A percentile compares a stretch with the other conserved stretches of the same genome.
Evolutionary conservation across 2,797 vertebrate genomes (phyloP).

Genomic region (Takifugu ocellatus): DNA sequence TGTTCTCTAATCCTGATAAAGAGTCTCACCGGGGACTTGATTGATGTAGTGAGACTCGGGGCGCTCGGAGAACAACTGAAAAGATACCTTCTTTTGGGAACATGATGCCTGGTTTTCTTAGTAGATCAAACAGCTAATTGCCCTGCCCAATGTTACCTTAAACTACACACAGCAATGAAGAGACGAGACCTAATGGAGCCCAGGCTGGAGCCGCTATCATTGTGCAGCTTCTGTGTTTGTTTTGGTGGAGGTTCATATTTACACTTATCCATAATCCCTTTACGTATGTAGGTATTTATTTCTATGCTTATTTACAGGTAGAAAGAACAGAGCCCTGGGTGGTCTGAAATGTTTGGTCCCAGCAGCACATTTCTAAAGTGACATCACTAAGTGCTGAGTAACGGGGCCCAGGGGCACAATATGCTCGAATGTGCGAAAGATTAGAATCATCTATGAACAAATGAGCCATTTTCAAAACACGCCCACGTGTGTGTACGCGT

Average conservation of each 20-base stretch:
- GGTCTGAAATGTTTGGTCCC: too few species aligned
- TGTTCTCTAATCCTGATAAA: slow-evolving; percentile 40
- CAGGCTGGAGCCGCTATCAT: slow-evolving; percentile 10
- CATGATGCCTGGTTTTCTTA: slow-evolving; percentile 2
- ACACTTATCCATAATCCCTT: too few species aligned
- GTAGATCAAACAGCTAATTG: slow-evolving; percentile 1
- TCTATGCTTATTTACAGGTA: too few species aligned
- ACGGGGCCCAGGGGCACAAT: too few species aligned
- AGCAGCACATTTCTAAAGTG: too few species aligned
- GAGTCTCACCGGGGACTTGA: slow-evolving; percentile 54
- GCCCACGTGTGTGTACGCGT: too few species aligned
- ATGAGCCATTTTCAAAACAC: too few species aligned
- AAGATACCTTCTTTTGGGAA: slow-evolving; percentile 4
- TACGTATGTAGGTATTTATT: too few species aligned
- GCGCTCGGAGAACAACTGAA: slow-evolving; percentile 16
- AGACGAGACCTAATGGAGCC: slow-evolving; percentile 1
- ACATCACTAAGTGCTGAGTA: too few species aligned
- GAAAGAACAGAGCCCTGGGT: too few species aligned
- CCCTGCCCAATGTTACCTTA: slow-evolving; percentile 6
- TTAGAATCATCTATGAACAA: too few species aligned
- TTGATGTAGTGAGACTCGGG: slow-evolving; percentile 50
- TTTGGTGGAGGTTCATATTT: not conserved
- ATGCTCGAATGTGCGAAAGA: too few species aligned
- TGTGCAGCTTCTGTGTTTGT: slow-evolving; percentile 25
- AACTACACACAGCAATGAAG: slow-evolving; percentile 1